Evolutionary conservation across 2,888 invertebrate genomes (phyloP).

Genomic region (Monoplex corrugatus): DNA sequence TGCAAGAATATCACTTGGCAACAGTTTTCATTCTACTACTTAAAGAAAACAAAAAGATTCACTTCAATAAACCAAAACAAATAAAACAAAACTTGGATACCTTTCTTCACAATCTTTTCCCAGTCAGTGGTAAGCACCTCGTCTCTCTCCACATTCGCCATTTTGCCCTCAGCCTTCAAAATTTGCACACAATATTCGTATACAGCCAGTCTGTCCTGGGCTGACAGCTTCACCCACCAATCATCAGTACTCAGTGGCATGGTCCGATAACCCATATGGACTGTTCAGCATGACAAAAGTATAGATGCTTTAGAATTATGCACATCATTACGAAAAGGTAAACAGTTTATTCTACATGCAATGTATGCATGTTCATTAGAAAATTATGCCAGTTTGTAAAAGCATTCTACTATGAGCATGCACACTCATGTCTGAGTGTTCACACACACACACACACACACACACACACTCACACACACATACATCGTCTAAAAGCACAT

Average conservation of each 20-base stretch:
- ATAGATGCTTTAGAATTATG: background rate
- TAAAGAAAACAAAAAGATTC: too few species aligned
- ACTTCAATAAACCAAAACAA: too few species aligned
- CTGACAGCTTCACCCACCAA: constrained; percentile 67
- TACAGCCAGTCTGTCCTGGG: constrained; percentile 75
- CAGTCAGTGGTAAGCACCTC: constrained; percentile 72
- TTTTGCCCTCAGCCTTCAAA: constrained; percentile 69
- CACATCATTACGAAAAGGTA: too few species aligned
- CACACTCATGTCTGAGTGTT: background rate
- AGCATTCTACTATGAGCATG: background rate
- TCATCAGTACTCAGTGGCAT: constrained; percentile 74
- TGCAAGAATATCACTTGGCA: too few species aligned
- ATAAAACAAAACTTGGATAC: constrained; percentile 47
- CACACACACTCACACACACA: too few species aligned
- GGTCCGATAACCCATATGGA: constrained; percentile 68
- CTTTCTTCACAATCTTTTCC: constrained; percentile 63
- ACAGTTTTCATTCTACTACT: too few species aligned
- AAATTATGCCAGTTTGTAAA: background rate
- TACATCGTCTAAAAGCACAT: too few species aligned
- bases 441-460: too few species aligned
- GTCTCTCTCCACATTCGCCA: constrained; percentile 69
- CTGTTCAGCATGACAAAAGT: constrained; percentile 56
- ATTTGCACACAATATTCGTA: constrained; percentile 73
- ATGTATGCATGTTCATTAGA: constrained; percentile 52
- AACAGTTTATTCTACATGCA: background rate